These are phyloP conservation scores for Hydrozoanthus gracilis DNA, from an alignment of 92 coral and sea anemone species.

Conservation along the genomic window DNA sequence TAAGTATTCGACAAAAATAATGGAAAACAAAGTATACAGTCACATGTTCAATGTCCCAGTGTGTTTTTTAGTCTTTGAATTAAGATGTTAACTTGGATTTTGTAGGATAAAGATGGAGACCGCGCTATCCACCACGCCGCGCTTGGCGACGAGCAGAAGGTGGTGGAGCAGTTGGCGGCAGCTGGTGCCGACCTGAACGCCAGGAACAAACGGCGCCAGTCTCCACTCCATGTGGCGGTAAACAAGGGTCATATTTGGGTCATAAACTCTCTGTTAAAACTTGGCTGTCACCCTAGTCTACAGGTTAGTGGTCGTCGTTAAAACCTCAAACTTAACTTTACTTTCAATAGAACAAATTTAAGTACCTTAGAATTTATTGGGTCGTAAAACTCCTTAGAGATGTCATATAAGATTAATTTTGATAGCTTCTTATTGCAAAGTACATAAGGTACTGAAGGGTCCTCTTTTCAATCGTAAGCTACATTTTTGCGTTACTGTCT, in stretches of 20 bases:
- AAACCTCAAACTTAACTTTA: not conserved
- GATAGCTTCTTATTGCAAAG: too few relatives aligned
- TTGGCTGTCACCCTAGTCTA: constrained; percentile 92
- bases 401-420: too few relatives aligned
- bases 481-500: too few relatives aligned
- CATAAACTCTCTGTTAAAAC: constrained; percentile 76
- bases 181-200: constrained; percentile 98
- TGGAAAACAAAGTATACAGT: too few relatives aligned
- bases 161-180: constrained; percentile 82
- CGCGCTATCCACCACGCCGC: constrained; percentile 98
- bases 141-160: constrained; percentile 87
- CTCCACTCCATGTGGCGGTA: constrained; percentile 97
- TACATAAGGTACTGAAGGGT: too few relatives aligned
- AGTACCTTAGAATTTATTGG: too few relatives aligned
- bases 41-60: too few relatives aligned
- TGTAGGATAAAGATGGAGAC: constrained; percentile 98
- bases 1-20: too few relatives aligned
- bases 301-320: constrained; percentile 63
- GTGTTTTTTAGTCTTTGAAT: not conserved
- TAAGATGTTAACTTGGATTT: constrained; percentile 12
- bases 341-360: not conserved
- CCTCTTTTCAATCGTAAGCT: too few relatives aligned
- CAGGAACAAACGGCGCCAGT: constrained; percentile 96
- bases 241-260: constrained; percentile 95
- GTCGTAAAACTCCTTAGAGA: too few relatives aligned